These are phyloP conservation scores for Aspidiotus destructor DNA, from an alignment of 2,888 invertebrate species.

Conservation along the genomic window DNA sequence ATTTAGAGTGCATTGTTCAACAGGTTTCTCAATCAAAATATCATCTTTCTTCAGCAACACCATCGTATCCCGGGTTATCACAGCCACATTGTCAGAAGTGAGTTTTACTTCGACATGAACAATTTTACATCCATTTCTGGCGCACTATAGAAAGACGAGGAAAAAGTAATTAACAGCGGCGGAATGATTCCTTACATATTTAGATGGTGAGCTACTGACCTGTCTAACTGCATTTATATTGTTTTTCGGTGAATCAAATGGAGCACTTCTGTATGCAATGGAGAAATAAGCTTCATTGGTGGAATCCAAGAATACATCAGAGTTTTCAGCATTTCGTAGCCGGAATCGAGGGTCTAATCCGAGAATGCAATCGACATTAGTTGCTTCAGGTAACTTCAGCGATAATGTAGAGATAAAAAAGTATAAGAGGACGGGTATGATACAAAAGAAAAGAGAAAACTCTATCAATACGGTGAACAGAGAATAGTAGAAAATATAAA, in stretches of 20 bases:
- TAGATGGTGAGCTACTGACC: neutral
- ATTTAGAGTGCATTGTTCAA: neutral
- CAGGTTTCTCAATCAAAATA: neutral
- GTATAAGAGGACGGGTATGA: neutral
- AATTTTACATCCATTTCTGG: conserved; percentile 9
- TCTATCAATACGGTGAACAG: neutral
- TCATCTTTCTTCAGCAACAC: neutral
- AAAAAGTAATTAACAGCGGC: neutral
- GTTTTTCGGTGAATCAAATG: neutral
- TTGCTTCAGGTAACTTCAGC: neutral
- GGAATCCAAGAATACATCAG: neutral
- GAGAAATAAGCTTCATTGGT: neutral
- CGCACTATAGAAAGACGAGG: neutral
- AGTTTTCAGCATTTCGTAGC: neutral
- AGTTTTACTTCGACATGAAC: conserved; percentile 2
- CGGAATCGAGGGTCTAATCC: neutral
- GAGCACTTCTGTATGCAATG: neutral
- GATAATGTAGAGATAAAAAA: neutral
- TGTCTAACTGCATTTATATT: neutral
- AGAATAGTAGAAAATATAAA: neutral
- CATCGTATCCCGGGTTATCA: neutral
- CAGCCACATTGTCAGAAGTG: conserved; percentile 1
- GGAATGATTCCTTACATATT: too few relatives aligned
- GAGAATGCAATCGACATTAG: neutral
- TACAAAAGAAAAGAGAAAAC: neutral